Evolutionary conservation across 2,113 vertebrate genomes (phyloP), one percentile per base, ranked within the genome.

Genomic region (Actenoides lindsayi): DNA sequence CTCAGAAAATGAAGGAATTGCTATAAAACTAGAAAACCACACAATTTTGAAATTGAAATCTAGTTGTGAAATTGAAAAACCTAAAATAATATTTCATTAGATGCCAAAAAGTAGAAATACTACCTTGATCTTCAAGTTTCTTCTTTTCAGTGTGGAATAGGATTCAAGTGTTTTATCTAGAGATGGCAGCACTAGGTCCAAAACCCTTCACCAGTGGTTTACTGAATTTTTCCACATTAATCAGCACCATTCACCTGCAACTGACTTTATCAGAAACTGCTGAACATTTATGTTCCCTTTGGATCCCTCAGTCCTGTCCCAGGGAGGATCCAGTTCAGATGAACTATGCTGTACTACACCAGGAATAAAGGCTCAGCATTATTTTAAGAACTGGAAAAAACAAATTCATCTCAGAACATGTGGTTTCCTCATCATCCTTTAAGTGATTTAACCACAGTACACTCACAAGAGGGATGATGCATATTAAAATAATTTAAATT

Each of bases 401-500:
- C 25, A 91, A 69, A 78, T 50, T 80, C 20, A 48, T 37, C 35
- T 77, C 56, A 83, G 28, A 44, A 81, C 10, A 28, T 3, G 31
- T 10, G 10, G 4, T 74, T 87, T 87, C 46, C 19, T 91, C 59
- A 51, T 88, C 69, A 35, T 33, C 39, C 31, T 81, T 62, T 41
- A 35, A 64, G 23, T n/a, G 54, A 60, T 44, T 7, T 68, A 44
- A 54, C 31, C 41, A 85, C 4, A 78, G 69, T 89, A 81, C 24
- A 74, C 35, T 30, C 23, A n/a, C 6, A 64, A 62, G 35, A 78
- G 10, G 12, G 13, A 90, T 31, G 57, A 50, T 21, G 44, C 11
- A 44, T 56, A 16, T 20, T 21, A 59, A 92, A 79, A 53, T 37
- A 33, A 28, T 91, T 91, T 77, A 79, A 98, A 99, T 99, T 99